Conservation (phyloP, 2,888 invertebrate genomes). For the Leptopterna dolabrata region DNA sequence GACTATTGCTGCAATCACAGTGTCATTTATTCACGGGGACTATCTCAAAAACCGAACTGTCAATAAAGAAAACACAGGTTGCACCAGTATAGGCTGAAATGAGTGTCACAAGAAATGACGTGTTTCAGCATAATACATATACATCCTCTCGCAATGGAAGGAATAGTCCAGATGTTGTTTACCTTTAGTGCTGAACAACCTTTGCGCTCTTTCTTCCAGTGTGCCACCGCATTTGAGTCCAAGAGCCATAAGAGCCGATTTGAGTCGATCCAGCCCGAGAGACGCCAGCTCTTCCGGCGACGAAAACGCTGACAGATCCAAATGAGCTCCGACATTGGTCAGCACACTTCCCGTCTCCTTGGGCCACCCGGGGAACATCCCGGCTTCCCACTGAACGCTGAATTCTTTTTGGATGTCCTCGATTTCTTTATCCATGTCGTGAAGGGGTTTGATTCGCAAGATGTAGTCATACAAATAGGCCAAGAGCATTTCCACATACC, state of each 20-base stretch:
- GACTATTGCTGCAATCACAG: too few relatives aligned
- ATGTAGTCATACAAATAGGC: slow-evolving; percentile 89
- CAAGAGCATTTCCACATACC: slow-evolving; percentile 83
- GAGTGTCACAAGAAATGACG: too few relatives aligned
- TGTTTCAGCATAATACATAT: too few relatives aligned
- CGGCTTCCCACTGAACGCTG: slow-evolving; percentile 86
- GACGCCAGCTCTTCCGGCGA: slow-evolving; percentile 98
- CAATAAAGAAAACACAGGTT: too few relatives aligned
- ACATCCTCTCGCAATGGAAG: too few relatives aligned
- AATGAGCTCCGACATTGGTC: slow-evolving; percentile 93
- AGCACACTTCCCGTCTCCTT: slow-evolving; percentile 95
- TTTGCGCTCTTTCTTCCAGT: slow-evolving; percentile 94
- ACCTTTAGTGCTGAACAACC: slow-evolving; percentile 93
- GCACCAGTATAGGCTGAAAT: too few relatives aligned
- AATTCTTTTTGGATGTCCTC: slow-evolving; percentile 84
- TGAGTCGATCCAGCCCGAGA: slow-evolving; percentile 94
- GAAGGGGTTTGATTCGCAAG: slow-evolving; percentile 84
- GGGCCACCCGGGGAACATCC: slow-evolving; percentile 95
- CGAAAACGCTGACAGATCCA: slow-evolving; percentile 97
- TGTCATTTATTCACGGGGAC: too few relatives aligned
- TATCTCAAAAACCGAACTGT: too few relatives aligned
- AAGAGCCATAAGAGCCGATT: slow-evolving; percentile 95
- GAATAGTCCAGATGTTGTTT: too few relatives aligned
- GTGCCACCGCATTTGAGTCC: slow-evolving; percentile 98
- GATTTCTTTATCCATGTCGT: slow-evolving; percentile 84